phyloP scores from a whole-genome alignment of 2,797 vertebrate genomes.

The Chaetodon trifasciatus region DNA sequence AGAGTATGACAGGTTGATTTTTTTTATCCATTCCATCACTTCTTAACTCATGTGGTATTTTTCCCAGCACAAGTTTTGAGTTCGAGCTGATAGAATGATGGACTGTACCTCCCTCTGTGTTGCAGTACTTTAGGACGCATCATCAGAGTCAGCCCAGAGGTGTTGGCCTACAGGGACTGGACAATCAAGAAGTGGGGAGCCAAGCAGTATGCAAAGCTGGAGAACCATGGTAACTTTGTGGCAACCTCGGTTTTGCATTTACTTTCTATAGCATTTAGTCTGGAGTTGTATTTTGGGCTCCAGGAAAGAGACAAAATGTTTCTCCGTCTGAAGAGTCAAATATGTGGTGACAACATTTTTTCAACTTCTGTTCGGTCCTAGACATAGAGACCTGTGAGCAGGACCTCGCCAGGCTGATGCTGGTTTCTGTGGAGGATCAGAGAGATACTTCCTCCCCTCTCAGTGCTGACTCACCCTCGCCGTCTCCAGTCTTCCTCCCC shows the following conservation, averaged over 20 bases:
- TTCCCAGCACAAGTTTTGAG: neutral
- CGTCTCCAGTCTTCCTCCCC: constrained; percentile 91
- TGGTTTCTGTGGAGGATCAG: constrained; percentile 84
- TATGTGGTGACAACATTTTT: neutral
- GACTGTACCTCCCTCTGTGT: constrained; percentile 10
- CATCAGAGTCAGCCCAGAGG: constrained; percentile 96
- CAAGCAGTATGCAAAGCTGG: constrained; percentile 84
- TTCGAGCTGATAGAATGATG: neutral
- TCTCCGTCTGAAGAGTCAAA: neutral
- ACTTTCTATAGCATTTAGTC: neutral
- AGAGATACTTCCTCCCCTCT: constrained; percentile 88
- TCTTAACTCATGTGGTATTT: neutral
- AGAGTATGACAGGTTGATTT: constrained; percentile 93
- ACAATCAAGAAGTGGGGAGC: constrained; percentile 94
- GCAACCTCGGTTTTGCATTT: neutral
- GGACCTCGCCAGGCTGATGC: constrained; percentile 74
- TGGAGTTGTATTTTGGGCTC: neutral
- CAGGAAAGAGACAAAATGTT: neutral
- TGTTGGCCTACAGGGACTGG: constrained; percentile 95
- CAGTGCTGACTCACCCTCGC: constrained; percentile 88
- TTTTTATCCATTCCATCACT: neutral
- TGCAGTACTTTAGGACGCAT: constrained; percentile 95
- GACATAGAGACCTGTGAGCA: constrained; percentile 75
- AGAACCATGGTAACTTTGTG: constrained; percentile 79
- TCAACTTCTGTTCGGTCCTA: constrained; percentile 37